Evolutionary conservation across 2,113 vertebrate genomes (phyloP).

Genomic region (Erpornis zantholeuca): DNA sequence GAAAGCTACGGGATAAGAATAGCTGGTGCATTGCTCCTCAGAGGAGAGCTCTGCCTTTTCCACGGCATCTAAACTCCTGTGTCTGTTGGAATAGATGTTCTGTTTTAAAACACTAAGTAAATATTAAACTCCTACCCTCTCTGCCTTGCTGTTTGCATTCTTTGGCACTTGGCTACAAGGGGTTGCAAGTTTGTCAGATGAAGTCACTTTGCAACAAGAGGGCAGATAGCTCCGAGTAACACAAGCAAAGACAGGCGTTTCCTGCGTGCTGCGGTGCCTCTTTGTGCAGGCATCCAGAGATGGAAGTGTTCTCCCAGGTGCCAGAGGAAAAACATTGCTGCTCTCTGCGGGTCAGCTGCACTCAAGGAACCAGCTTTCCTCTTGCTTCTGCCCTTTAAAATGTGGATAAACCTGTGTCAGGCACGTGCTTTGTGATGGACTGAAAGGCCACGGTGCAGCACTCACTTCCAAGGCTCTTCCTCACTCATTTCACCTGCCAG

Average conservation of each 20-base stretch:
- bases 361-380: background rate
- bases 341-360: background rate
- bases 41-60: background rate
- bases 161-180: background rate
- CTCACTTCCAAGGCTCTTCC: background rate
- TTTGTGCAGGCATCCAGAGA: background rate
- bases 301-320: background rate
- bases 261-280: background rate
- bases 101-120: slow-evolving; percentile 41
- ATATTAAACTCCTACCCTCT: background rate
- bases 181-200: background rate
- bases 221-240: background rate
- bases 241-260: background rate
- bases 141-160: slow-evolving; percentile 23
- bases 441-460: background rate
- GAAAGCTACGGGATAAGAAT: background rate
- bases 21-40: background rate
- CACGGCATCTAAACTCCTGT: background rate
- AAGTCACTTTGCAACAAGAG: background rate
- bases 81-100: background rate
- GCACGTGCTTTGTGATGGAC: background rate
- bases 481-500: background rate
- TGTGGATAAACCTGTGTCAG: background rate
- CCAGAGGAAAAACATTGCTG: background rate
- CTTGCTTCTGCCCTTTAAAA: background rate